A percentile compares a stretch with the other conserved stretches of the same genome.
Evolutionary conservation across 2,113 vertebrate species (phyloP).

Genomic region (Gallinago media): DNA sequence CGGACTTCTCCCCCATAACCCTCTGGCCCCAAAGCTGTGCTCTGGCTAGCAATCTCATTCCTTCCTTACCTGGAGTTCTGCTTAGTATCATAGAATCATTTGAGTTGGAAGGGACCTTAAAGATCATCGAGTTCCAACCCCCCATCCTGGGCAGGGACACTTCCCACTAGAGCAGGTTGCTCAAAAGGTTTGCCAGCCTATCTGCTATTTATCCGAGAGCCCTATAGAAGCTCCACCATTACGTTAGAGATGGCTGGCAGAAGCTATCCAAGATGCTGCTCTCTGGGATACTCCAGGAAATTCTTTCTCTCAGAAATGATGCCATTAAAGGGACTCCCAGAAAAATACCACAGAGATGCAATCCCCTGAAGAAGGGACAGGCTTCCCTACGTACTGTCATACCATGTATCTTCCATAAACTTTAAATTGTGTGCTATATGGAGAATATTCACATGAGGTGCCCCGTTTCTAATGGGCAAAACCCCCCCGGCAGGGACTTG

Average conservation of each 20-base stretch:
- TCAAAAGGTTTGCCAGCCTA: neutral
- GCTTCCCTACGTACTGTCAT: accelerated
- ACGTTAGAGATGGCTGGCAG: accelerated
- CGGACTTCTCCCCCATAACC: accelerated
- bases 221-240: accelerated
- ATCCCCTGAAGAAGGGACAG: neutral
- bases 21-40: too few species aligned
- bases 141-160: too few species aligned
- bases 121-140: too few species aligned
- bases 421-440: too few species aligned
- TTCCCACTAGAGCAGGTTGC: too few species aligned
- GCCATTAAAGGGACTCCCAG: neutral
- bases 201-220: neutral
- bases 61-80: neutral
- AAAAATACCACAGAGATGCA: neutral
- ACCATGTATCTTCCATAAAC: accelerated
- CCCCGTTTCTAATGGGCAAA: neutral
- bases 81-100: too few species aligned
- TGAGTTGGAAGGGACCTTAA: too few species aligned
- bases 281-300: too few species aligned
- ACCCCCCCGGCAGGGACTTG: neutral
- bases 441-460: neutral
- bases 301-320: neutral
- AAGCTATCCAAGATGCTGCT: neutral
- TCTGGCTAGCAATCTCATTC: neutral